Percentiles rank a stretch among this genome's conserved stretches.
Conservation (phyloP, 2,888 invertebrate species). For the Drosophila dives region DNA sequence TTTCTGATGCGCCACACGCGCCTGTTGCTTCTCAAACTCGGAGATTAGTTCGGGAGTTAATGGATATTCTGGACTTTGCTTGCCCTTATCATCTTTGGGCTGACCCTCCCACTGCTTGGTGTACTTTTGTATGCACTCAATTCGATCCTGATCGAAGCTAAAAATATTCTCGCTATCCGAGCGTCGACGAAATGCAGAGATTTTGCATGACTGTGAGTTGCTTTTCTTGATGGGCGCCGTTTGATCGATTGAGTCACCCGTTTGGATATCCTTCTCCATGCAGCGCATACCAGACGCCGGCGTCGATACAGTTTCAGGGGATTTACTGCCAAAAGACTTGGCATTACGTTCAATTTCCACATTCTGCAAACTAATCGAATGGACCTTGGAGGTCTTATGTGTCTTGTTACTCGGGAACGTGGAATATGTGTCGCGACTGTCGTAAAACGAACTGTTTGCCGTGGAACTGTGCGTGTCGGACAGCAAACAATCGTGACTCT, state of each 20-base stretch:
- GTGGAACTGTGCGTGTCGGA: conserved; percentile 85
- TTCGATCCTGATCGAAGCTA: conserved; percentile 91
- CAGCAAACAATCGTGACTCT: conserved; percentile 87
- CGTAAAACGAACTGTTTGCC: conserved; percentile 85
- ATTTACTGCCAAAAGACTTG: conserved; percentile 82
- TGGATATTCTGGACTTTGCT: conserved; percentile 86
- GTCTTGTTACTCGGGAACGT: conserved; percentile 87
- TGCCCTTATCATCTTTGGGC: conserved; percentile 86
- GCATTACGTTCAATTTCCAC: conserved; percentile 89
- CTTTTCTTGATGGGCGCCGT: conserved; percentile 71
- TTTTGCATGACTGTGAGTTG: conserved; percentile 82
- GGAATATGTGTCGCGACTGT: conserved; percentile 87
- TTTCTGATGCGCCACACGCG: conserved; percentile 83
- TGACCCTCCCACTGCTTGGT: conserved; percentile 82
- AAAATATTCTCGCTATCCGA: conserved; percentile 90
- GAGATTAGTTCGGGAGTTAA: conserved; percentile 87
- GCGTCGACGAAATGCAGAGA: conserved; percentile 87
- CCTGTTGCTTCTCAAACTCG: conserved; percentile 87
- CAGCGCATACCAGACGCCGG: conserved; percentile 76
- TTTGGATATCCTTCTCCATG: conserved; percentile 83
- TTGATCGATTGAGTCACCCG: conserved; percentile 81
- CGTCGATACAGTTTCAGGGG: conserved; percentile 81
- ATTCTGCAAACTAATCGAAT: conserved; percentile 89
- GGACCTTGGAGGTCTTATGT: conserved; percentile 87
- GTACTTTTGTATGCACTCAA: conserved; percentile 89